Conservation (phyloP, 2,797 vertebrate genomes). For the Esox masquinongy region DNA sequence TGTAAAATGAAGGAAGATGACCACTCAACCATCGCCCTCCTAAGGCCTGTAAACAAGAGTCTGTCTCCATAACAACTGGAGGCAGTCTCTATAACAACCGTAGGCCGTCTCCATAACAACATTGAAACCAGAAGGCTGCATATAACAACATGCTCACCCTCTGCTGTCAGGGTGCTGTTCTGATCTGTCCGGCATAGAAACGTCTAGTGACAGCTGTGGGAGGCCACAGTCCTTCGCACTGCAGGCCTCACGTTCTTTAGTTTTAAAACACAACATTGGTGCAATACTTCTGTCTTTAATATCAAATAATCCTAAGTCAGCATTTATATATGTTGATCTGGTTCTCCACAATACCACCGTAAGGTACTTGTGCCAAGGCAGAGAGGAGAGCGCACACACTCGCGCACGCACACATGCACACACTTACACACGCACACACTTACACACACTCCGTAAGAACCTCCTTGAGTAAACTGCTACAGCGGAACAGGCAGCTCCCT, state of each 20-base stretch:
- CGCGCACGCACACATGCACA: conserved; percentile 40
- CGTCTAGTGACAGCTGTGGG: conserved; percentile 97
- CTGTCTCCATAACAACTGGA: conserved; percentile 61
- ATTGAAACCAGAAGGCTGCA: conserved; percentile 80
- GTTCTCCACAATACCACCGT: conserved; percentile 89
- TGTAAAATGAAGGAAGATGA: conserved; percentile 98
- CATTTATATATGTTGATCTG: conserved; percentile 81
- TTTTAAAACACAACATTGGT: conserved; percentile 93
- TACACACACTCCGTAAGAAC: conserved; percentile 77
- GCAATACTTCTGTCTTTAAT: conserved; percentile 88
- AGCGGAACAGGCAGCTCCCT: conserved; percentile 88
- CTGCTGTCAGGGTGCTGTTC: conserved; percentile 98
- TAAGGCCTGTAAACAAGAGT: conserved; percentile 99
- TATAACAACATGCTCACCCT: conserved; percentile 50
- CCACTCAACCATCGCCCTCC: conserved; percentile 86
- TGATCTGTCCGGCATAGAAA: conserved; percentile 79
- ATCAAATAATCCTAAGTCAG: conserved; percentile 89
- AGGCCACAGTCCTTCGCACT: conserved; percentile 97
- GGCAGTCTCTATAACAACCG: conserved; percentile 56
- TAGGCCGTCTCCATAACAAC: conserved; percentile 83
- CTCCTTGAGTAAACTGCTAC: conserved; percentile 98
- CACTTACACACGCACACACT: conserved; percentile 11
- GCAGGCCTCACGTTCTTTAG: conserved; percentile 95
- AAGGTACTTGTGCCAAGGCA: conserved; percentile 97
- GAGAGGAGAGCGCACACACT: conserved; percentile 86